Evolutionary conservation across 2,888 invertebrate genomes (phyloP).

Genomic region (Acholoe squamosa): DNA sequence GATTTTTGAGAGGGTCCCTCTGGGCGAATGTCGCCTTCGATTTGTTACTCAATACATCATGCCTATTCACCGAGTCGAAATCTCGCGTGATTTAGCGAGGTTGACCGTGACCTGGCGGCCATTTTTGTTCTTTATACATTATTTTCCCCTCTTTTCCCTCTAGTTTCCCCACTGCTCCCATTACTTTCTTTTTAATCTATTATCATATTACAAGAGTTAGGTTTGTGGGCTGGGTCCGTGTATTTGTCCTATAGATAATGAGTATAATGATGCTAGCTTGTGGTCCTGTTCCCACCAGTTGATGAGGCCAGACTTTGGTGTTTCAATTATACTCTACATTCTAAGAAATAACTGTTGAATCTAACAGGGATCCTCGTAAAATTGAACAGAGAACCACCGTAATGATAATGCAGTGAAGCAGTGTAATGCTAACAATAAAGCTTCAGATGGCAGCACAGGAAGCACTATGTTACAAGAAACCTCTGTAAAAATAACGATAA

Average conservation of each 20-base stretch:
- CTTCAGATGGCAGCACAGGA: no score
- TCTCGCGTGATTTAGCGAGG: constrained; percentile 19
- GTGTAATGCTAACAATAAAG: no score
- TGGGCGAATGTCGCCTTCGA: not conserved
- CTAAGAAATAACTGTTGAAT: no score
- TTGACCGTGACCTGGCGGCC: not conserved
- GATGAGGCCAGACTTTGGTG: not conserved
- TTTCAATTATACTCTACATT: not conserved
- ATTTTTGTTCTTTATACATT: not conserved
- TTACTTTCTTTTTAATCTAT: not conserved
- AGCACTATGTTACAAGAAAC: no score
- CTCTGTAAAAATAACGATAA: no score
- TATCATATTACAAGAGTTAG: not conserved
- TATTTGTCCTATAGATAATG: constrained; percentile 5
- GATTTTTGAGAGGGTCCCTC: constrained; percentile 33
- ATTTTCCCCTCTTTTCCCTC: not conserved
- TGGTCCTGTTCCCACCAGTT: not conserved
- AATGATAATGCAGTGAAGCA: no score
- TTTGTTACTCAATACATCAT: constrained; percentile 22
- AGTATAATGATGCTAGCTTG: not conserved
- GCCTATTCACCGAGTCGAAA: not conserved
- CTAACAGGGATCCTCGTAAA: no score
- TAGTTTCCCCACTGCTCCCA: not conserved
- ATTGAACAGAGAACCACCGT: no score
- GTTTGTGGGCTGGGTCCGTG: not conserved